Percentiles rank a stretch among this genome's conserved stretches.
Evolutionary conservation across 2,888 invertebrate species (phyloP).

Genomic region (Carcina quercana): DNA sequence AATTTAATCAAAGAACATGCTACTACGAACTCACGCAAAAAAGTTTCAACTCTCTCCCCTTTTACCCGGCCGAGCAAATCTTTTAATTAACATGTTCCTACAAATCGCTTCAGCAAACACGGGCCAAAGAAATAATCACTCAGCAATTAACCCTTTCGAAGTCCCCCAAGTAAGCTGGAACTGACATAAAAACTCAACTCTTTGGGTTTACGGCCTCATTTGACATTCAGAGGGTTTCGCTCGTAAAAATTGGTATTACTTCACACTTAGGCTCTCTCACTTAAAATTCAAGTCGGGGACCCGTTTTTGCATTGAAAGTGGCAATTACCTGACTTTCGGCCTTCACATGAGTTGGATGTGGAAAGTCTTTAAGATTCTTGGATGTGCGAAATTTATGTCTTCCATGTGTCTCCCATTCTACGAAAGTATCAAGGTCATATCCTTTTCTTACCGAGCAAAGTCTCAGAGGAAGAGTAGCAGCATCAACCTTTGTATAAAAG

Average conservation of each 20-base stretch:
- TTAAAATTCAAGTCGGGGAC: constrained; percentile 50
- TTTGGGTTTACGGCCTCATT: constrained; percentile 39
- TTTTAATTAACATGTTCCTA: too few relatives aligned
- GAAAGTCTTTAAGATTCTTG: constrained; percentile 8
- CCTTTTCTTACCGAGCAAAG: too few relatives aligned
- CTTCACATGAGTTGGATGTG: constrained; percentile 17
- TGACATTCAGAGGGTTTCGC: constrained; percentile 38
- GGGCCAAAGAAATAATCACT: neutral
- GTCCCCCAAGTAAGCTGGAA: constrained; percentile 13
- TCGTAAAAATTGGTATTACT: constrained; percentile 64
- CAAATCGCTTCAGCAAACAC: neutral
- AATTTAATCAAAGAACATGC: too few relatives aligned
- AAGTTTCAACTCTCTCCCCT: too few relatives aligned
- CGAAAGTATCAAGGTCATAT: too few relatives aligned
- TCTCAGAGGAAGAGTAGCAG: too few relatives aligned
- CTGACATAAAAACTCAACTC: constrained; percentile 31
- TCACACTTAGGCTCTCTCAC: constrained; percentile 46
- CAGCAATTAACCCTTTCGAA: neutral
- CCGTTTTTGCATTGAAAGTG: constrained; percentile 53
- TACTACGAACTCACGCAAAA: too few relatives aligned
- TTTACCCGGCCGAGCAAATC: too few relatives aligned
- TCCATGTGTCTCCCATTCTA: too few relatives aligned
- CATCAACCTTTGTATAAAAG: too few relatives aligned
- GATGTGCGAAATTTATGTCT: constrained; percentile 1
- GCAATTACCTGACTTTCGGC: constrained; percentile 44